Conservation (phyloP, 2,888 invertebrate species). For the Watsonalla cultraria region DNA sequence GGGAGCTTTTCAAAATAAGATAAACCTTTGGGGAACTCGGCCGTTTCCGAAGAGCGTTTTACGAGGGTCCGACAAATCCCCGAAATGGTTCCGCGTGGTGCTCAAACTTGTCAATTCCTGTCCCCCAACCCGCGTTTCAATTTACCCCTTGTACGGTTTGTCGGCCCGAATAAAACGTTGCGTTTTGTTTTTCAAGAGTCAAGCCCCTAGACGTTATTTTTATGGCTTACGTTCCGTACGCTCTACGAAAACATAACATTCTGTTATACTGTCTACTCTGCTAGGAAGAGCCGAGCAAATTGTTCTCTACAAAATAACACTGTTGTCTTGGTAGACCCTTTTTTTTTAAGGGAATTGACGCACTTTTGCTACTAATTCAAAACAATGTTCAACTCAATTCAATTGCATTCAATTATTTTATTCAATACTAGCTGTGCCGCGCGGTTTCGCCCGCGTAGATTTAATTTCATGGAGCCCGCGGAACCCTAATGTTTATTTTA, state of each 20-base stretch:
- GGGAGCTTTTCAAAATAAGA: slow-evolving; percentile 51
- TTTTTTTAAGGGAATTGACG: too few relatives aligned
- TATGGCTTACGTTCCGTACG: slow-evolving; percentile 32
- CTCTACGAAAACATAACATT: slow-evolving; percentile 22
- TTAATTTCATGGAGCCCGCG: too few relatives aligned
- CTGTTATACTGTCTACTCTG: slow-evolving; percentile 4
- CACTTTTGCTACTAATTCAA: too few relatives aligned
- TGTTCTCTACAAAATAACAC: not conserved
- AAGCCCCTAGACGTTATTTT: slow-evolving; percentile 44
- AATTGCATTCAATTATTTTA: too few relatives aligned
- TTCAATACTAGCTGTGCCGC: too few relatives aligned
- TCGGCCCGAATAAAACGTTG: slow-evolving; percentile 43
- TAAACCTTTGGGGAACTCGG: slow-evolving; percentile 38
- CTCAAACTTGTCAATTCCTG: slow-evolving; percentile 50
- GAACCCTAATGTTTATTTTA: too few relatives aligned
- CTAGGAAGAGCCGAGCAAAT: not conserved
- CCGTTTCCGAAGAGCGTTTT: slow-evolving; percentile 51
- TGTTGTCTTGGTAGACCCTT: too few relatives aligned
- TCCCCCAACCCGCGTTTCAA: slow-evolving; percentile 55
- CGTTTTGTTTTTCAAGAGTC: slow-evolving; percentile 49
- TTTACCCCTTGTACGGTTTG: slow-evolving; percentile 54
- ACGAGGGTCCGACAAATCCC: slow-evolving; percentile 63
- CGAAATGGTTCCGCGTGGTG: slow-evolving; percentile 40
- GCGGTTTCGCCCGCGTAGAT: too few relatives aligned
- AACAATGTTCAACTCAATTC: too few relatives aligned